Evolutionary conservation across 2,113 vertebrate genomes (phyloP), one percentile per base, ranked within the genome.

Genomic region (Otolemur garnettii): DNA sequence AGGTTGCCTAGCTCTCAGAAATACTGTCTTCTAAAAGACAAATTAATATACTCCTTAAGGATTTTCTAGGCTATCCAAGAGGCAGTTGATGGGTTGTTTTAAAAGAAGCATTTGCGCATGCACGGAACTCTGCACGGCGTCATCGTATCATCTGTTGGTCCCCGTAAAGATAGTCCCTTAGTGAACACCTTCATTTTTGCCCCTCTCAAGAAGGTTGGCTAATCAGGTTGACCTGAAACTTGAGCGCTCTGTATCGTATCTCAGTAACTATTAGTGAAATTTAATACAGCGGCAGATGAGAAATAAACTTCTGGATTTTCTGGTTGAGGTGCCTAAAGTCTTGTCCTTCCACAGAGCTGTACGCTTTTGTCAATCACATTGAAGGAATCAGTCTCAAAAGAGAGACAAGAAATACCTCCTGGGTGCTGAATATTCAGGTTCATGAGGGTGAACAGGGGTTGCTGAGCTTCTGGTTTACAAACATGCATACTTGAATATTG

Each of bases 21-120:
- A n/a, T 38, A 50, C 45, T 87, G 4, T 71, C 21, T 87, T 90
- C 68, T 94, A 26, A 74, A 86, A 92, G 42, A 59, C 35, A 90
- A 82, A 90, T 5, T 28, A 13, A 88, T 7, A 21, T 9, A 33
- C 14, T 60, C 4, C 66, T 30, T 30, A 38, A 50, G 45, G 21
- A 50, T 45, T 83, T 93, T 83, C 81, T 87, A 35, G 33, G 18
- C 7, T 53, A 72, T 33, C 57, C 22, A 64, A 79, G 64, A 79
- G 28, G 57, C 45, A 79, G 22, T 86, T 55, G 80, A 7, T 35
- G 8, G 45, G 26, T 68, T 66, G 12, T 80, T 80, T 82, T 79
- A 13, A 45, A 90, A 45, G 71, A 74, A 38, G 11, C 28, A 5
- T 55, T 87, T 91, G 35, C 64, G 38, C 18, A 1, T 42, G 13